Evolutionary conservation across 2,797 vertebrate species (phyloP), one percentile per base, ranked within the genome.

Genomic region (Hozukius guyotensis): DNA sequence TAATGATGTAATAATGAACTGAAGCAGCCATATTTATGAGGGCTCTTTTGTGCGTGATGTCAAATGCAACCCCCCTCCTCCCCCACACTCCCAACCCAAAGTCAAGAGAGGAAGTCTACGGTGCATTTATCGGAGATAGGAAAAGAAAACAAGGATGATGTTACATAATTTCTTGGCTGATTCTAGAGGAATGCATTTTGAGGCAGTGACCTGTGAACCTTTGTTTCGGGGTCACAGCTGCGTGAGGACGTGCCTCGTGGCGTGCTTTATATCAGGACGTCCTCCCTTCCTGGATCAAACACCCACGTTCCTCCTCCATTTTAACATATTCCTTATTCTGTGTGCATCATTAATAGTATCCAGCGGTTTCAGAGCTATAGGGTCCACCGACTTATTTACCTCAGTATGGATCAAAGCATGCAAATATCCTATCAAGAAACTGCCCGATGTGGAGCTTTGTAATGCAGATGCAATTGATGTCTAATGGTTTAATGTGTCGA

Each of bases 131-230:
- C 6, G 8, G 42, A 77, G 81, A 84, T 57, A 62, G 59, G 67
- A 73, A 83, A 83, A 72, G 60, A 81, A 82, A 90, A 85, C 83
- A 29, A 42, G 77, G 56, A 53, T 10, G 16, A 56, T 18, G 32
- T 92, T 92, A 71, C 61, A 84, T 77, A 63, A 93, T 63, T 75
- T 87, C 62, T 90, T 91, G 89, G 88, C 89, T 9, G 29, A 59
- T 66, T 53, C 14, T 71, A 0, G 57, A 87, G 52, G 65, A 86
- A 81, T 85, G 49, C 82, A 69, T 85, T 87, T 80, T 46, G 66
- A 84, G 76, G 66, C 63, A 14, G 69, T 8, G 78, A 89, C 86
- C 78, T 88, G 70, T 79, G 86, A 87, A 77, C 85, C 59, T 88
- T 87, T 86, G 81, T 85, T 73, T 70, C 46, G 0, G 36, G 77